Conservation (phyloP, 2,113 vertebrate species). For the Larimichthys polyactis region DNA sequence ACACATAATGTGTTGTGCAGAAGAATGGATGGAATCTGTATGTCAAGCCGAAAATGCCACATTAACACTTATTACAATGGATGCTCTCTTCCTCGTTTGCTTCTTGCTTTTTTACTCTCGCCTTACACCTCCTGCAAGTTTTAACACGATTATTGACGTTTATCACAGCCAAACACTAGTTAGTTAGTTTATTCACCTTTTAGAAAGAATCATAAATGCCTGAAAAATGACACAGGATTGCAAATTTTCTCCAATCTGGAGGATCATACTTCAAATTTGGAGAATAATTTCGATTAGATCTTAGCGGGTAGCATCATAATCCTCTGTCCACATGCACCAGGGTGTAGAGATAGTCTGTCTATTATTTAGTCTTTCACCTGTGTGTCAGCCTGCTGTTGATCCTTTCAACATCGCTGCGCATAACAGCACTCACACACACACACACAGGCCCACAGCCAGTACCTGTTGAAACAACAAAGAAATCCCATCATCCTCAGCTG, state of each 20-base stretch:
- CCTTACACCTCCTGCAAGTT: neutral
- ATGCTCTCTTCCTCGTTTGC: neutral
- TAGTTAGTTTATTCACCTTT: no score
- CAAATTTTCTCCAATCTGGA: neutral
- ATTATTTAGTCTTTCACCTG: neutral
- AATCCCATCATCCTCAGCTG: constrained; percentile 22
- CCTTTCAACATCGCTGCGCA: constrained; percentile 33
- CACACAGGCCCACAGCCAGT: neutral
- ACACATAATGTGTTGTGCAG: neutral
- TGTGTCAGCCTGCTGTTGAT: constrained; percentile 31
- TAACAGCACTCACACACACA: constrained; percentile 1
- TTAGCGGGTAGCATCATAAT: neutral
- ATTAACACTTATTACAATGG: constrained; percentile 16
- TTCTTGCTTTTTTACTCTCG: neutral
- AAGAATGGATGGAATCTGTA: constrained; percentile 39
- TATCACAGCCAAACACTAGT: neutral
- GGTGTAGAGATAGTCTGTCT: no score
- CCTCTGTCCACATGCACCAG: neutral
- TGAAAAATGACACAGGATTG: neutral
- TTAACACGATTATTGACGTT: neutral
- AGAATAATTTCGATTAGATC: neutral
- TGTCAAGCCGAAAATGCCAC: constrained; percentile 3
- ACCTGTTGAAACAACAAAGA: constrained; percentile 56
- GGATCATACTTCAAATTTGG: neutral
- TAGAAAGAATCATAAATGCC: neutral